Base-by-base conservation (phyloP, 2,113 vertebrate species). In the Lepisosteus osseus region DNA sequence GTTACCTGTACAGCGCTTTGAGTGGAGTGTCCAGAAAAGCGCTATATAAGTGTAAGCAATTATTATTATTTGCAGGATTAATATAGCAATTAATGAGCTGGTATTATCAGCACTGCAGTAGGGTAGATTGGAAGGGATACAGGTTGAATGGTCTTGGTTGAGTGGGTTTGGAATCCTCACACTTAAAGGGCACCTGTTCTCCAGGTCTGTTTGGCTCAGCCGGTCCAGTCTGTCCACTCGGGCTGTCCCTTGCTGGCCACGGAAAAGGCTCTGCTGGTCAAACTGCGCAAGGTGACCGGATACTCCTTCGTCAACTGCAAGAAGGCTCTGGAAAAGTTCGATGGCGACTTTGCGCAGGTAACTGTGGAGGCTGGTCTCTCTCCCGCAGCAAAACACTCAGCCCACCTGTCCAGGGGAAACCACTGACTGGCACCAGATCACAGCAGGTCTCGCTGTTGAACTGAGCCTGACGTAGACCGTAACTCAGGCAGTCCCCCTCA, bases 251-350 rank as follows among this genome's bases (percentile, higher is more conserved):
- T 86, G 3, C 80, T 91, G 43, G 84, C 88, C 6, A 86, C 86
- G 43, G 89, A 94, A 9, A 97, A 97, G 86, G 85, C 92, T 17
- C 87, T 92, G 3, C 90, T 97, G 54, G 70, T 95, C 73, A 93
- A 92, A 69, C 87, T 97, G 61, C 84, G 95, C 54, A 94, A 91
- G 85, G 89, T 71, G 59, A 96, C 95, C 0, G 95, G 95, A 17
- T 96, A 95, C 84, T 94, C 95, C 3, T 96, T 96, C 69, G 88
- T 92, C 3, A 95, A 95, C 84, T 97, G 95, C 84, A 95, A 94
- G 82, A 94, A 94, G 67, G 95, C 95, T 0, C 84, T 97, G 81
- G 93, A 95, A 76, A 88, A 86, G 66, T 96, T 93, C 66, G 85
- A 84, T 43, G 90, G 91, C 76, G 92, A 96, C 62, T 29, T 92